Base-by-base conservation (phyloP, 2,113 vertebrate species). In the Eulemur rufifrons region DNA sequence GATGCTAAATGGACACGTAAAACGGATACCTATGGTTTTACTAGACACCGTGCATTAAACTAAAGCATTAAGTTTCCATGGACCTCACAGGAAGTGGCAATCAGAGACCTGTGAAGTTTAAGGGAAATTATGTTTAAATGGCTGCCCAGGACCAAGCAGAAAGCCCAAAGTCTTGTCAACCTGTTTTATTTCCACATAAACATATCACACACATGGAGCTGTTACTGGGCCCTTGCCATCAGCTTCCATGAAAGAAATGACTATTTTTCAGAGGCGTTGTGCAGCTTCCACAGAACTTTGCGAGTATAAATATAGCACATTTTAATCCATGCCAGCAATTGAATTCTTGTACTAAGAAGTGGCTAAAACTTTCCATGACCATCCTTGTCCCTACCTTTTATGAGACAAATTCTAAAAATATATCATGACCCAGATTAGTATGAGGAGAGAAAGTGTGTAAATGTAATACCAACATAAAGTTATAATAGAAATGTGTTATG, bases 391-490 rank as follows among this genome's bases (percentile, higher is more conserved):
- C 59, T 85, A 59, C 25, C 68, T 95, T 95, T 96, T 77, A 89
- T 83, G 80, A 87, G 84, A 95, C 91, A 88, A 95, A 64, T 59
- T 86, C 82, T 89, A 89, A 95, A 95, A 88, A 94, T 89, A 91
- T 76, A 68, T 81, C 39, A 95, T 12, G 64, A 86, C 47, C 76
- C 59, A 92, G 47, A 91, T 77, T 82, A 90, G 50, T 56, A 78
- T 64, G 56, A 83, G 32, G 59, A 23, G 14, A 82, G 59, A 23
- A 14, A 82, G 47, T 69, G 8, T 81, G 9, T 85, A 88, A 63
- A 76, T 71, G 2, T 74, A 89, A 86, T 74, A 68, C 4, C 74
- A 96, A 83, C 63, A 78, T 77, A 77, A 96, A 97, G 66, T 34
- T 90, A 50, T 29, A 86, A 78, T 0, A 69, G 61, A 85, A 90